Base-by-base conservation (phyloP, 2,888 invertebrate genomes). In the Hyposoter dolosus region DNA sequence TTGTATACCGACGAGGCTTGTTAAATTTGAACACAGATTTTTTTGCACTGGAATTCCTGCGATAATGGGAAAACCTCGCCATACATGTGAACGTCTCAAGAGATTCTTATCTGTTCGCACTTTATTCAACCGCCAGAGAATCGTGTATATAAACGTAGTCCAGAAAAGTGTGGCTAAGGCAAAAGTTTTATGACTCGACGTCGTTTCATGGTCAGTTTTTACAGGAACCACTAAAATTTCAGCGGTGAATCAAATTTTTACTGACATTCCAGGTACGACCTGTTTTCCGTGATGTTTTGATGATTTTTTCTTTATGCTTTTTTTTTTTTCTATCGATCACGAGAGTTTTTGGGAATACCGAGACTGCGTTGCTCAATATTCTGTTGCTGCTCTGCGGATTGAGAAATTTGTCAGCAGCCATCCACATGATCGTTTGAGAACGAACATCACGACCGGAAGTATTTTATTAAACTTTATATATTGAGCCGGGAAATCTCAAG, bases 41-140 rank as follows among this genome's bases (percentile, higher is more conserved):
- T 80, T 60, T 69, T 66, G 32, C 9, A 10, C 28, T 65, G 80
- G 84, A 80, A 84, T 80, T 66, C 69, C 45, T 40, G 23, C 45
- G 50, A 63, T 63, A 75, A 75, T 63, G 76, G 65, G 6, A 74
- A 75, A 75, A n/a, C 28, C 40, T 43, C 40, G 23, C 7, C 32
- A 43, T 53, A 17, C 60, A 28, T 32, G 65, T 65, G 43, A 75
- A 28, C 56, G 80, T 80, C 65, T 63, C 43, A 23, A 69, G 35
- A 84, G 84, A 84, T 84, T 76, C 66, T 23, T 77, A 84, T 84
- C 84, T 53, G 32, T 50, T 72, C 65, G 60, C 76, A 74, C 71
- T 45, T 83, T 78, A 66, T 47, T 82, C 50, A 17, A 45, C 17
- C 17, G 32, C 82, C 10, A 40, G 71, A 43, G 7, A 35, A 32